Evolutionary conservation across 2,113 vertebrate species (phyloP), one percentile per base, ranked within the genome.

Genomic region (Psilopogon haemacephalus): DNA sequence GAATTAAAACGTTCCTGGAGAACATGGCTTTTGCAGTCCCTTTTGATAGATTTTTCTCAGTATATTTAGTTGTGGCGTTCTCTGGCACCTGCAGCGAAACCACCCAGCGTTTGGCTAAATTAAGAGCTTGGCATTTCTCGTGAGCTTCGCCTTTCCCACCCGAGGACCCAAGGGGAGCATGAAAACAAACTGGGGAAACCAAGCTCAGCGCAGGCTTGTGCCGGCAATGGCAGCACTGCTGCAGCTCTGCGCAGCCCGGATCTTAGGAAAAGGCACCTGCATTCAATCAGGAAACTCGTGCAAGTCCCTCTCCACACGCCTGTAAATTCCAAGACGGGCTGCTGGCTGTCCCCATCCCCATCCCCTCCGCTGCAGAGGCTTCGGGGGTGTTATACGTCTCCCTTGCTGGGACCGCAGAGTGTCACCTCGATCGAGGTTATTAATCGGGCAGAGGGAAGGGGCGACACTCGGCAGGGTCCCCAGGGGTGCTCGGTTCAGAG

Each of bases 1-100:
- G 90, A 95, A 97, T 90, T 90, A 92, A 90, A 96, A 91, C 42
- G 87, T 95, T 97, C 96, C 87, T 42, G 5, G 70, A 93, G 89
- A 93, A 91, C 80, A 82, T 1, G 19, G 15, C 24, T 83, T 94
- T 92, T 91, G 72, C 94, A 40, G 95, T 91, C 56, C 23, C 12
- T 91, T 91, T 84, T 75, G 73, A 92, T 93, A 95, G 93, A 93
- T 97, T 95, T 81, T 91, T 94, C 93, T 83, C 83, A 20, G 82
- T 85, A 79, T 96, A 84, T 96, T 95, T 96, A 84, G 88, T 91
- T 55, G 55, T 2, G 32, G 74, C 79, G 77, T 84, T 64, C 93
- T 38, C 68, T n/a, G 18, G 93, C 59, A 89, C 92, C 94, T 18
- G 20, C 16, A 30, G 86, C 65, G 74, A 94, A 96, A 80, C 58